A percentile compares a stretch with the other conserved stretches of the same genome.
phyloP scores from a whole-genome alignment of 2,888 invertebrate genomes.

The Lacanobia wlatinum region DNA sequence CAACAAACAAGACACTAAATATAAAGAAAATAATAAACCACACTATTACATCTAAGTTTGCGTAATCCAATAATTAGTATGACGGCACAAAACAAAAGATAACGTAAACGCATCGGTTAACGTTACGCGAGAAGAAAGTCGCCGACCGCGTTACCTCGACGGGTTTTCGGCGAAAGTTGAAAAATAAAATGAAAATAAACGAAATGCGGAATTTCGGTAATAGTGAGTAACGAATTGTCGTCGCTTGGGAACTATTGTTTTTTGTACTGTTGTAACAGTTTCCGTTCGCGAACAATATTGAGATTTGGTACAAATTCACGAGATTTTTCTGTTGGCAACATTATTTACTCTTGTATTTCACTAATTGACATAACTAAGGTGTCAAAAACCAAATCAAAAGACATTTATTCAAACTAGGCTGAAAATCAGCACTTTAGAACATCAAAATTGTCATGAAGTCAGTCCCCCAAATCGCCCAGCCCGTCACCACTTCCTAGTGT shows the following conservation, averaged over 20 bases:
- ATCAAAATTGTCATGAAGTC: too few relatives aligned
- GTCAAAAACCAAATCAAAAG: too few relatives aligned
- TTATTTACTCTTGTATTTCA: neutral
- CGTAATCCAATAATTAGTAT: constrained; percentile 70
- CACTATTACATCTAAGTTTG: constrained; percentile 64
- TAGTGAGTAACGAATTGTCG: constrained; percentile 58
- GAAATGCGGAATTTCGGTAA: constrained; percentile 56
- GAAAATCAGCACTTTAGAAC: too few relatives aligned
- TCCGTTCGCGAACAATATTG: constrained; percentile 47
- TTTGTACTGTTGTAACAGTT: constrained; percentile 39
- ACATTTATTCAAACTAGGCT: too few relatives aligned
- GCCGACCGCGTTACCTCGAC: constrained; percentile 57
- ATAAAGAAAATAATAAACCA: constrained; percentile 30
- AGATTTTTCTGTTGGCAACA: neutral
- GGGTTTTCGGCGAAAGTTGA: constrained; percentile 71
- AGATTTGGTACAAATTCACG: constrained; percentile 24
- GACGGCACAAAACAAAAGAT: constrained; percentile 71
- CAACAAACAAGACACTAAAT: constrained; percentile 30
- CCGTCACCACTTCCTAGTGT: too few relatives aligned
- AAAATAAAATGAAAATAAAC: constrained; percentile 57
- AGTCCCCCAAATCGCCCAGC: too few relatives aligned
- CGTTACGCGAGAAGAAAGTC: constrained; percentile 67
- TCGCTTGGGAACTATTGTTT: constrained; percentile 56
- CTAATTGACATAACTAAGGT: neutral
- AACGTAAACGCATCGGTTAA: constrained; percentile 65